Evolutionary conservation across 30 jellyfish, hydroid and myxozoan genomes (phyloP), one percentile per base, ranked within the genome.

Genomic region (Turritopsis dohrnii): DNA sequence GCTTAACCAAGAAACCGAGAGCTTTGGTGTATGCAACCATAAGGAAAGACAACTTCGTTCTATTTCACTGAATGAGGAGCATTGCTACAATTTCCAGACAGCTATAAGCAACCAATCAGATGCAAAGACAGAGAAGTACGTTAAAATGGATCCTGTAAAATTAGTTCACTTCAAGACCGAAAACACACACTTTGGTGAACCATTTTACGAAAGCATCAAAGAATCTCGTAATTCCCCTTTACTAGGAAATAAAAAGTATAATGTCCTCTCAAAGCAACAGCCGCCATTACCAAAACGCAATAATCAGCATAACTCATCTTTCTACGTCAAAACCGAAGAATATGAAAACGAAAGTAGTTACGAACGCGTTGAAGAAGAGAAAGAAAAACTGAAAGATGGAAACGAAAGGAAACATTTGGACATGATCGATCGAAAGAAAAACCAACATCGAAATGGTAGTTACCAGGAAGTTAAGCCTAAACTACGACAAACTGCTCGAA

Each of bases 101-200:
- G 60, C 60, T 3, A 69, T 27, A 1, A 7, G 28, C 77, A 19
- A n/a, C 30, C 77, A 69, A 69, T n/a, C 31, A 69, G 17, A 23
- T 69, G 22, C 23, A 69, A n/a, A 23, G 9, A 69, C 77, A n/a
- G 77, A 69, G 19, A 19, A n/a, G 9, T 23, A 69, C 19, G 77
- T n/a, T n/a, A 69, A 69, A 23, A 69, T 69, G 77, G 30, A 69
- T 69, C 77, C 77, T n/a, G 77, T 69, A 16, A 69, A 69, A 23
- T 69, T 69, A 69, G 77, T 69, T 1, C 77, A 27, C 31, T 69
- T 69, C 9, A 69, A 23, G 30, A 69, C 77, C 9, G 77, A 69
- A 27, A 69, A 9, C 17, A 27, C 28, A 21, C 77, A 27, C 30
- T 69, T 69, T 27, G 77, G 77, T 17, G 77, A 69, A 19, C 77